A percentile compares a stretch with the other conserved stretches of the same genome.
Conservation (phyloP, 2,113 vertebrate genomes). For the Haemorhous mexicanus region DNA sequence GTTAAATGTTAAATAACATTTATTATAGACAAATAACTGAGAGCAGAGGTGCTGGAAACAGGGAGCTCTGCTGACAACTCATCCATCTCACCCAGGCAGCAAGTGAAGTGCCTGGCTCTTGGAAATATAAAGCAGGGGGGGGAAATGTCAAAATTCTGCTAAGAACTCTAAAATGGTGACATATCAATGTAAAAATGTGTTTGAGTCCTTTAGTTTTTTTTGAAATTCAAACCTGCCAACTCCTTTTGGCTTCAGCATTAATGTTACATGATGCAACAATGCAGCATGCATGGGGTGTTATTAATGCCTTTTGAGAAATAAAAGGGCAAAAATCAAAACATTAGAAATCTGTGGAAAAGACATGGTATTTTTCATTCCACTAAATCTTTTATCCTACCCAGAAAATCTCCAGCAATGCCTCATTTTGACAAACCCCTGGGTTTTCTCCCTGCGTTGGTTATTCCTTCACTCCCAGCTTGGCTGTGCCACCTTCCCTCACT, state of each 20-base stretch:
- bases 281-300: background rate
- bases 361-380: rapidly evolving
- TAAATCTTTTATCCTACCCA: background rate
- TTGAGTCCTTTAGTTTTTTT: background rate
- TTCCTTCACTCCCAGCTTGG: background rate
- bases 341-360: background rate
- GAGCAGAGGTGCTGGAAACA: background rate
- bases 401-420: background rate
- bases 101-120: background rate
- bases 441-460: background rate
- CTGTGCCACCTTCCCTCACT: background rate
- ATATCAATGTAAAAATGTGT: rapidly evolving
- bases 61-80: background rate
- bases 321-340: background rate
- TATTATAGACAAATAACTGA: background rate
- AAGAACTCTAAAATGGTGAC: background rate
- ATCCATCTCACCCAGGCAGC: background rate
- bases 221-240: background rate
- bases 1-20: background rate
- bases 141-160: background rate
- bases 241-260: background rate
- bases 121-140: background rate
- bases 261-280: background rate
- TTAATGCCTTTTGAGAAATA: background rate
- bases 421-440: background rate